Percentiles rank a stretch among this genome's conserved stretches.
These are phyloP conservation scores for Apamea crenata DNA, from an alignment of 2,888 invertebrate species.

Conservation along the genomic window DNA sequence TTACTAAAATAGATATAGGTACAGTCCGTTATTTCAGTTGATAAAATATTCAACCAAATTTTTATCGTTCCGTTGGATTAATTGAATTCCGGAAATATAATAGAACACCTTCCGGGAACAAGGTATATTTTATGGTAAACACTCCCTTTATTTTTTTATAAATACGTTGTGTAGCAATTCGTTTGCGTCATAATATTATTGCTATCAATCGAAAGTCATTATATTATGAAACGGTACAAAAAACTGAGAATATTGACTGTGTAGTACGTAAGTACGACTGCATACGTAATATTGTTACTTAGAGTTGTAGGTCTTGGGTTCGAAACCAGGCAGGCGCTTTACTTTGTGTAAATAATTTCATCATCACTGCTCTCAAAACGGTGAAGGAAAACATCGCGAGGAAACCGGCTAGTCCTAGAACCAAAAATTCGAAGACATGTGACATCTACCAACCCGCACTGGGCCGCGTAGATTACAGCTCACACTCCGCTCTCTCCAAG, in stretches of 20 bases:
- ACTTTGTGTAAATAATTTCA: too few species aligned
- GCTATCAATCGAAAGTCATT: background rate
- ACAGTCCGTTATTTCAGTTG: background rate
- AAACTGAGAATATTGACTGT: background rate
- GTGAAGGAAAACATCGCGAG: too few species aligned
- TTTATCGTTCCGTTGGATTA: constrained; percentile 21
- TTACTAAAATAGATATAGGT: constrained; percentile 6
- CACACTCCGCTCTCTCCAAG: too few species aligned
- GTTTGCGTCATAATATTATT: constrained; percentile 7
- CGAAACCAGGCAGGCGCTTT: too few species aligned
- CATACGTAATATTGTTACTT: background rate
- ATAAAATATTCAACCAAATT: constrained; percentile 14
- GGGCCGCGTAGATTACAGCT: too few species aligned
- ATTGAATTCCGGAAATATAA: constrained; percentile 26
- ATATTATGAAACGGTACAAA: background rate
- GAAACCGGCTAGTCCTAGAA: too few species aligned
- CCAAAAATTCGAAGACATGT: too few species aligned
- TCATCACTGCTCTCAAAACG: background rate
- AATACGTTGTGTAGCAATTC: background rate
- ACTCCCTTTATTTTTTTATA: background rate
- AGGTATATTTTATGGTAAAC: constrained; percentile 9
- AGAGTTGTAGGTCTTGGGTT: background rate
- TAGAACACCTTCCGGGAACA: constrained; percentile 15
- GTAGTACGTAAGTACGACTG: background rate
- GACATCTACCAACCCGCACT: too few species aligned